Conservation (phyloP, 2,113 vertebrate genomes). For the Empidonax alnorum region DNA sequence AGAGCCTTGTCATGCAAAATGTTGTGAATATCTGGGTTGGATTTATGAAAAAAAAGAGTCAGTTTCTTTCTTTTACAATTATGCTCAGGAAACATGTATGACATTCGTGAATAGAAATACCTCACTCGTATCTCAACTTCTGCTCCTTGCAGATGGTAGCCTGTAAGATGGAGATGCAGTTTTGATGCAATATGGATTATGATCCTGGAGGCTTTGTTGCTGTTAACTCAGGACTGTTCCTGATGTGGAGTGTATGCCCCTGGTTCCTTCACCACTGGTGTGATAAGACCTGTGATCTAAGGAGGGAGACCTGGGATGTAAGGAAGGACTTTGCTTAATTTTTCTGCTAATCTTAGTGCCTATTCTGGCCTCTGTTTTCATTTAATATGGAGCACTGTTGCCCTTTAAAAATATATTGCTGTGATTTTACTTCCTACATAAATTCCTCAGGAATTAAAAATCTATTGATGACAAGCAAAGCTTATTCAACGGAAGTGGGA, state of each 20-base stretch:
- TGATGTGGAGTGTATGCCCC: fast-evolving
- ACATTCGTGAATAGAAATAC: not conserved
- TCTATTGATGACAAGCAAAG: not conserved
- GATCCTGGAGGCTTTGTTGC: not conserved
- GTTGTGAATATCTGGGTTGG: not conserved
- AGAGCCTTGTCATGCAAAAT: not conserved
- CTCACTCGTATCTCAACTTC: not conserved
- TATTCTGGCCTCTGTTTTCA: not conserved
- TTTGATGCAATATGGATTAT: not conserved
- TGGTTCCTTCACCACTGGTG: not conserved
- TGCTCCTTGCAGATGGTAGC: not conserved
- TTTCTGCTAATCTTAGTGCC: not conserved
- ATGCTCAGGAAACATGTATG: not conserved
- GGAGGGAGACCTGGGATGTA: not conserved
- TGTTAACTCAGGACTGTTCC: not conserved
- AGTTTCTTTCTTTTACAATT: not conserved
- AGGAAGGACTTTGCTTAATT: not conserved
- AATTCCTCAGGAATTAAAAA: not conserved
- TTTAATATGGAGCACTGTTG: not conserved
- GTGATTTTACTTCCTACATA: not conserved
- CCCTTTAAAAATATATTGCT: not conserved
- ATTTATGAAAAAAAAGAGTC: not conserved
- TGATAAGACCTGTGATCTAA: not conserved
- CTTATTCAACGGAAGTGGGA: not conserved
- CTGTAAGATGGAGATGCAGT: not conserved